Conservation (phyloP, 1,140 invertebrate species). For the Lysiphlebus fabarum region DNA sequence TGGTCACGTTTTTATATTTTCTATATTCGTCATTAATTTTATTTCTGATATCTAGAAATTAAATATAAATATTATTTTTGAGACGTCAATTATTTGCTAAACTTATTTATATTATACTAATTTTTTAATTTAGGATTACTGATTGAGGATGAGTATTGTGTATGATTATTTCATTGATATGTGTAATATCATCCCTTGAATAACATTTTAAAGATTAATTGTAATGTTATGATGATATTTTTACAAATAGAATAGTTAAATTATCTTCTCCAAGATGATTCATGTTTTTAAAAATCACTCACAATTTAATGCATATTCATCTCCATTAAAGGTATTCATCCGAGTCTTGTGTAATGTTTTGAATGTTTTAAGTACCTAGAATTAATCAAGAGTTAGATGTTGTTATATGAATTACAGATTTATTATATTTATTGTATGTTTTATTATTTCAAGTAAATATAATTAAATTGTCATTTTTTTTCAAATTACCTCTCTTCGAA, state of each 20-base stretch:
- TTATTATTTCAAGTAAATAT: conserved; percentile 1
- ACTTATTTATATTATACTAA: conserved; percentile 6
- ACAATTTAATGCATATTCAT: conserved; percentile 59
- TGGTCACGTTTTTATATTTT: conserved; percentile 60
- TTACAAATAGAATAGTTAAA: no score
- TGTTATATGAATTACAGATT: not conserved
- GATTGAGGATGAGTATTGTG: conserved; percentile 17
- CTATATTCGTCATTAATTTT: conserved; percentile 67
- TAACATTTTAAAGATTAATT: conserved; percentile 4
- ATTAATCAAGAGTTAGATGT: conserved; percentile 23
- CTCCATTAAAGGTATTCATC: conserved; percentile 61
- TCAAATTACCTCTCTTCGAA: conserved; percentile 40
- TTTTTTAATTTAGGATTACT: not conserved
- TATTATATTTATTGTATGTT: not conserved
- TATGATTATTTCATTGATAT: conserved; percentile 9
- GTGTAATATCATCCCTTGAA: conserved; percentile 13
- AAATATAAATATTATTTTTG: conserved; percentile 19
- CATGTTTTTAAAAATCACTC: no score
- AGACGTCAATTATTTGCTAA: conserved; percentile 14
- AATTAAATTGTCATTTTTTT: conserved; percentile 17
- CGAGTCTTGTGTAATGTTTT: conserved; percentile 65
- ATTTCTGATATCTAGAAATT: conserved; percentile 49
- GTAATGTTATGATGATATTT: no score
- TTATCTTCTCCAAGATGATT: no score
- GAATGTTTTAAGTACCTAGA: conserved; percentile 62